Evolutionary conservation across 2,888 invertebrate species (phyloP).

Genomic region (Eupithecia insigniata): DNA sequence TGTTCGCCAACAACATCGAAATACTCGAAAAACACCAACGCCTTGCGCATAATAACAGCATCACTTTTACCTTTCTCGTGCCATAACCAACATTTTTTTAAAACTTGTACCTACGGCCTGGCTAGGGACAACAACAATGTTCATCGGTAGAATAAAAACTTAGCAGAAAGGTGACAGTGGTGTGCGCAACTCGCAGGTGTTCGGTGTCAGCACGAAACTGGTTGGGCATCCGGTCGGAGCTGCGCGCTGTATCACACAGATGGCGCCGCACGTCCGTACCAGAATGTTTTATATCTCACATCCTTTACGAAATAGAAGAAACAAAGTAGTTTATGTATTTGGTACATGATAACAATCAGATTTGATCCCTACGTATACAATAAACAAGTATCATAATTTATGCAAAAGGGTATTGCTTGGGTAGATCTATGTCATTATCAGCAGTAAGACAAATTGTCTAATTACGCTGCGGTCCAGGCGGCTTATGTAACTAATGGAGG

Average conservation of each 20-base stretch:
- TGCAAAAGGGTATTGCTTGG: conserved; percentile 34
- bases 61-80: conserved; percentile 15
- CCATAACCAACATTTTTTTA: not conserved
- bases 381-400: conserved; percentile 20
- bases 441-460: conserved; percentile 70
- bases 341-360: not conserved
- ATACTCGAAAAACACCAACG: not conserved
- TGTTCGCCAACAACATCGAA: not conserved
- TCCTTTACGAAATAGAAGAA: conserved; percentile 16
- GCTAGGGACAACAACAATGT: conserved; percentile 22
- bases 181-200: conserved; percentile 69
- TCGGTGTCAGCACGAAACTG: conserved; percentile 78
- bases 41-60: not conserved
- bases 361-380: not conserved
- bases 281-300: conserved; percentile 26
- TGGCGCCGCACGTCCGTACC: conserved; percentile 66
- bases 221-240: conserved; percentile 78
- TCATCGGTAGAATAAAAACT: conserved; percentile 45
- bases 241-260: conserved; percentile 67
- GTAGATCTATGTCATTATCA: conserved; percentile 58
- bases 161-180: conserved; percentile 51
- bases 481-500: conserved; percentile 79
- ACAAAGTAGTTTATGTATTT: conserved; percentile 10
- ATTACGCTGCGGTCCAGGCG: conserved; percentile 63
- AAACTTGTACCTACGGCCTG: too few relatives aligned